Evolutionary conservation across 2,797 vertebrate species (phyloP).

Genomic region (Characodon lateralis): DNA sequence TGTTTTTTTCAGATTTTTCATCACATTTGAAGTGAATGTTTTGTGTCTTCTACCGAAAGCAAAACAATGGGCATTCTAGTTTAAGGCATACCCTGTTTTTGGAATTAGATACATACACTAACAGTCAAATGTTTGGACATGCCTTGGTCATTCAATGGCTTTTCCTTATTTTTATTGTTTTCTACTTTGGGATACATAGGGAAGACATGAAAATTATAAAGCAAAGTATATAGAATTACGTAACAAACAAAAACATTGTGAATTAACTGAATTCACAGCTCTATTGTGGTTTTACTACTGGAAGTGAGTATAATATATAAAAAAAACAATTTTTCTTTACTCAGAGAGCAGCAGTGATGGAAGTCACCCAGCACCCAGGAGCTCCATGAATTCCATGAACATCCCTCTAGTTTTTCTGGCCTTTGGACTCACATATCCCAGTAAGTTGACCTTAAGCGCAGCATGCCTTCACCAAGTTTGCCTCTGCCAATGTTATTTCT

Average conservation of each 20-base stretch:
- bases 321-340: constrained; percentile 23
- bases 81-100: background rate
- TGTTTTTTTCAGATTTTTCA: background rate
- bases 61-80: background rate
- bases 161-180: too few species aligned
- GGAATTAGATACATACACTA: background rate
- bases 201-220: too few species aligned
- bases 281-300: constrained; percentile 18
- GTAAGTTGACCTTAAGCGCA: constrained; percentile 42
- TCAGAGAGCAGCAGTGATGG: constrained; percentile 3
- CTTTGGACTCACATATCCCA: constrained; percentile 30
- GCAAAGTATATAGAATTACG: too few species aligned
- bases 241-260: too few species aligned
- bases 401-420: constrained; percentile 27
- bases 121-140: too few species aligned
- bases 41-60: background rate
- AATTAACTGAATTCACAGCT: too few species aligned
- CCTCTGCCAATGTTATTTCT: constrained; percentile 25
- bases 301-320: background rate
- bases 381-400: constrained; percentile 25
- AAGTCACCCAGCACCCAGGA: constrained; percentile 19
- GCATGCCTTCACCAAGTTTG: constrained; percentile 27
- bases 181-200: too few species aligned
- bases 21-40: background rate
- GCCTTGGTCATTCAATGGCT: too few species aligned